A percentile compares a stretch with the other conserved stretches of the same genome.
Conservation (phyloP, 2,797 vertebrate genomes). For the Onychomys arenicola region DNA sequence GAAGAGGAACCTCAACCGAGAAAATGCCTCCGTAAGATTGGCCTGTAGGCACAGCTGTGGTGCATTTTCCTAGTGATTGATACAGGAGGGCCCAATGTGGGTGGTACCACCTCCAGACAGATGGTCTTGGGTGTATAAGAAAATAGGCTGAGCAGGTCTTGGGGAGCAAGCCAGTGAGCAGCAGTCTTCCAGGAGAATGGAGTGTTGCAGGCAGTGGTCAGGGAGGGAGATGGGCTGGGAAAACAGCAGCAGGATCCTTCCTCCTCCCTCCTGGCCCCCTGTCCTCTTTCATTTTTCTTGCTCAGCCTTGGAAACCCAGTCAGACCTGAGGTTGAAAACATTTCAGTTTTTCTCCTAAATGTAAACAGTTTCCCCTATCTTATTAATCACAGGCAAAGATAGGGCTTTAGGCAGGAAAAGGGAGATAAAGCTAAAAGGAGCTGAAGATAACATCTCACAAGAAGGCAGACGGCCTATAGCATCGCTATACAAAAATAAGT, state of each 20-base stretch:
- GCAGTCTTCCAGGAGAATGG: not conserved
- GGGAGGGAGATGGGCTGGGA: not conserved
- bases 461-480: not conserved
- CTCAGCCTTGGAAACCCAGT: not conserved
- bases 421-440: not conserved
- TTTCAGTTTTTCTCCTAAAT: not conserved
- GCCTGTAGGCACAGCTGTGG: not conserved
- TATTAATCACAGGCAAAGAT: not conserved
- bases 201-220: not conserved
- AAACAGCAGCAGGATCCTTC: not conserved
- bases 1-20: not conserved
- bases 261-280: not conserved
- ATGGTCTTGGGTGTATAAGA: not conserved
- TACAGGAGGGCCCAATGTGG: not conserved
- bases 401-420: not conserved
- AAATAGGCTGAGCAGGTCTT: not conserved
- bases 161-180: not conserved
- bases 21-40: not conserved
- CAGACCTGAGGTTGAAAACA: not conserved
- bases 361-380: not conserved
- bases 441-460: conserved; percentile 31
- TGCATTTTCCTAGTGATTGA: not conserved
- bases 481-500: not conserved
- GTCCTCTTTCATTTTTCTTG: not conserved
- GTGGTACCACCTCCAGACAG: not conserved